Evolutionary conservation across 1,140 invertebrate genomes (phyloP).

Genomic region (Drosophila aff.): DNA sequence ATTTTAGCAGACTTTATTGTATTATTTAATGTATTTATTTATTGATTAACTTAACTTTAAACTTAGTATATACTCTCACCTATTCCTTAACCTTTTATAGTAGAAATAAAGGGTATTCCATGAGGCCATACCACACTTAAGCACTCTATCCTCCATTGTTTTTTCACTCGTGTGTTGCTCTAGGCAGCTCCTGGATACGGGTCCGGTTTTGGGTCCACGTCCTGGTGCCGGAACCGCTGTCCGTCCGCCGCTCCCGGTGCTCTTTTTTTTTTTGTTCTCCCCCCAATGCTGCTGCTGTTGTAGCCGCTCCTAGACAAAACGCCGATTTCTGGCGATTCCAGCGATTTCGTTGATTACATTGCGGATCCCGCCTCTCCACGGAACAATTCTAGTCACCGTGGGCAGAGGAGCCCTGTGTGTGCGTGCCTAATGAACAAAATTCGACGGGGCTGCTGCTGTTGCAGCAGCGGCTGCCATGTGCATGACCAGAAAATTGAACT

Average conservation of each 20-base stretch:
- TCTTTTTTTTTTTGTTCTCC: background rate
- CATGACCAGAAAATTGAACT: slow-evolving; percentile 82
- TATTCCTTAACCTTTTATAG: background rate
- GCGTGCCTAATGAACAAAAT: slow-evolving; percentile 67
- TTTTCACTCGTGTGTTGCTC: slow-evolving; percentile 29
- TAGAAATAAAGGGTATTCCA: background rate
- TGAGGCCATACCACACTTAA: background rate
- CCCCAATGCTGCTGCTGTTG: slow-evolving; percentile 22
- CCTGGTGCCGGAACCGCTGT: slow-evolving; percentile 25
- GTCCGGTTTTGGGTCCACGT: slow-evolving; percentile 17
- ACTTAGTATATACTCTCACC: background rate
- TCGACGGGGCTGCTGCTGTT: slow-evolving; percentile 52
- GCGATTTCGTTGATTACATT: slow-evolving; percentile 82
- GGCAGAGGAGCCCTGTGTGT: slow-evolving; percentile 33
- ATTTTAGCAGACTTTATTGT: too few species aligned
- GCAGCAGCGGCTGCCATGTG: slow-evolving; percentile 71
- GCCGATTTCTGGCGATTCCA: slow-evolving; percentile 71
- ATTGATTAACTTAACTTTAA: background rate
- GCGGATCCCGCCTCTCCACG: slow-evolving; percentile 50
- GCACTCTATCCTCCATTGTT: background rate
- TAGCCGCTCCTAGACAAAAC: slow-evolving; percentile 56
- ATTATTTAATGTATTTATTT: too few species aligned
- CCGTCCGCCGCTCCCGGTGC: slow-evolving; percentile 32
- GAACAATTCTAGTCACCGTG: slow-evolving; percentile 36
- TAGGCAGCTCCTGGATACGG: slow-evolving; percentile 11